Evolutionary conservation across 2,797 vertebrate genomes (phyloP).

Genomic region (Scleropages formosus): DNA sequence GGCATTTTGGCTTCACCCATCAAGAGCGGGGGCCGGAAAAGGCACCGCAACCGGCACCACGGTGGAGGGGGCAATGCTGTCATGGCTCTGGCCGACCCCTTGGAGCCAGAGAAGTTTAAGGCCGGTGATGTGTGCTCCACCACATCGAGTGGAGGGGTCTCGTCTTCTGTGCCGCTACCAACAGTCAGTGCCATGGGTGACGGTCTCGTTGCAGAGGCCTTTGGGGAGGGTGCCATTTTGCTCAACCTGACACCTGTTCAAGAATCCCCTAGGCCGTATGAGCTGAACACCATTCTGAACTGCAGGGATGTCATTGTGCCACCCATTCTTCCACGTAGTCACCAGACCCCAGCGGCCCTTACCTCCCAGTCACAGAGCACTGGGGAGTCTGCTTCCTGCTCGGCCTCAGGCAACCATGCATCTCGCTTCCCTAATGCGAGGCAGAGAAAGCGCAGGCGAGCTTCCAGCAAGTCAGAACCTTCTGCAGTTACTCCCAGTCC

Average conservation of each 20-base stretch:
- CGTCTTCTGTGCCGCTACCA: constrained; percentile 31
- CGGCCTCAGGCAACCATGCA: constrained; percentile 22
- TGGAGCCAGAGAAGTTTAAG: constrained; percentile 53
- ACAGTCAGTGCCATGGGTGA: constrained; percentile 7
- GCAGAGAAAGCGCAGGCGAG: constrained; percentile 73
- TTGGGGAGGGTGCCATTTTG: constrained; percentile 51
- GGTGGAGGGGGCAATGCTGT: constrained; percentile 15
- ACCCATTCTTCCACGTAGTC: constrained; percentile 41
- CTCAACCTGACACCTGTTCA: constrained; percentile 37
- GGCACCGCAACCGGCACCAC: constrained; percentile 60
- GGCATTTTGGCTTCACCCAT: constrained; percentile 73
- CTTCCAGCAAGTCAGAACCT: constrained; percentile 71
- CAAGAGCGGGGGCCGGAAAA: constrained; percentile 69
- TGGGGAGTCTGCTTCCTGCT: constrained; percentile 25
- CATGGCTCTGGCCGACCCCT: constrained; percentile 44
- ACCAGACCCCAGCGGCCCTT: background rate
- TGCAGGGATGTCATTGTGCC: constrained; percentile 65
- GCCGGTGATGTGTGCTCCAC: constrained; percentile 43
- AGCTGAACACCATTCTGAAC: constrained; percentile 68
- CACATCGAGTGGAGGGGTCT: constrained; percentile 23
- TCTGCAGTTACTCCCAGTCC: constrained; percentile 49
- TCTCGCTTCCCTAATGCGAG: constrained; percentile 49
- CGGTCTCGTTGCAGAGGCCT: constrained; percentile 45
- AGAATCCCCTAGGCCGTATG: constrained; percentile 62
- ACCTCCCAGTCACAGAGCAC: constrained; percentile 32